Evolutionary conservation across 1,140 invertebrate species (phyloP).

Genomic region (Drosophila lacteicornis): DNA sequence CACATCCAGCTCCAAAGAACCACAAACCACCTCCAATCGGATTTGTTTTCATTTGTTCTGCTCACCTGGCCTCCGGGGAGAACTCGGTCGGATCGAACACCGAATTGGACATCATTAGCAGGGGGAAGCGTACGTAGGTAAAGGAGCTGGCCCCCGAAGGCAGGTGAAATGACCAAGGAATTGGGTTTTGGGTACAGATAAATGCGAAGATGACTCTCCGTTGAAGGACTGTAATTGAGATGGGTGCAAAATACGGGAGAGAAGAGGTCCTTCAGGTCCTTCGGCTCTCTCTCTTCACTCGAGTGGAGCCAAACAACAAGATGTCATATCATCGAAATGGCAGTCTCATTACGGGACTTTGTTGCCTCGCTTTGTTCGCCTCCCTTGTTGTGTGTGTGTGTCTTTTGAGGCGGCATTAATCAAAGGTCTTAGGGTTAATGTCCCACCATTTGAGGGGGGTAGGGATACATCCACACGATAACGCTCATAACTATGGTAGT

Average conservation of each 20-base stretch:
- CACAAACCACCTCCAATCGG: slow-evolving; percentile 4
- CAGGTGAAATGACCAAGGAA: slow-evolving; percentile 45
- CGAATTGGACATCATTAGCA: slow-evolving; percentile 48
- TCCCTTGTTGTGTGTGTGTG: slow-evolving; percentile 15
- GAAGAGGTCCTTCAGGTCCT: slow-evolving; percentile 27
- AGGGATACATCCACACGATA: not conserved
- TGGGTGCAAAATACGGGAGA: slow-evolving; percentile 23
- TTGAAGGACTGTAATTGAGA: slow-evolving; percentile 35
- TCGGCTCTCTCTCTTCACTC: slow-evolving; percentile 5
- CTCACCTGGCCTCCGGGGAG: slow-evolving; percentile 26
- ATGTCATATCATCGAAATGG: slow-evolving; percentile 52
- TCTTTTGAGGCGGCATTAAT: slow-evolving; percentile 40
- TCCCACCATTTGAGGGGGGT: not conserved
- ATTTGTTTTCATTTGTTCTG: slow-evolving; percentile 13
- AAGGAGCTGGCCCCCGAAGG: slow-evolving; percentile 30
- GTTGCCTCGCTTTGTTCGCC: slow-evolving; percentile 23
- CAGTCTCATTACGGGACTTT: slow-evolving; percentile 39
- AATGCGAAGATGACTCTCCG: slow-evolving; percentile 17
- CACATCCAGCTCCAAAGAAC: not conserved
- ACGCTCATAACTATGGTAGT: slow-evolving; percentile 10
- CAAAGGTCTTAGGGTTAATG: slow-evolving; percentile 48
- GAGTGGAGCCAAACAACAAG: slow-evolving; percentile 27
- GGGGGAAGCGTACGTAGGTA: slow-evolving; percentile 6
- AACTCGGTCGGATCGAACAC: slow-evolving; percentile 24
- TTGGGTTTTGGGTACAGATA: slow-evolving; percentile 9